Conservation (phyloP, 2,888 invertebrate species). For the Volucella inflata region DNA sequence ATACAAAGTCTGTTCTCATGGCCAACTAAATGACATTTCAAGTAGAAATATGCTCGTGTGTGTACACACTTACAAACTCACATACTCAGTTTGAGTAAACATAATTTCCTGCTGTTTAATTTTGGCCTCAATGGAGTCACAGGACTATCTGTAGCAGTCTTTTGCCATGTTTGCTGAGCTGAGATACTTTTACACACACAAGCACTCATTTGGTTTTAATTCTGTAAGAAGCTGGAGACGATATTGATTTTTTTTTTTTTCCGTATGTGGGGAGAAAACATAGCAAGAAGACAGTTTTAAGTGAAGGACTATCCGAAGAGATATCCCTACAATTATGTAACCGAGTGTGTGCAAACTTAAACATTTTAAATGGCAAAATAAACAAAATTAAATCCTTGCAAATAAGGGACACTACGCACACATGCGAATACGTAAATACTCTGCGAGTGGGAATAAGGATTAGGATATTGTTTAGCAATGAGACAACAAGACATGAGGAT, state of each 20-base stretch:
- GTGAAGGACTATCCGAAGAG: too few species aligned
- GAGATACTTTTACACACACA: neutral
- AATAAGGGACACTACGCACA: constrained; percentile 11
- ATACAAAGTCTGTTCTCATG: neutral
- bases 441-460: constrained; percentile 25
- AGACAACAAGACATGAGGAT: neutral
- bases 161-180: neutral
- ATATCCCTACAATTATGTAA: too few species aligned
- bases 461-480: neutral
- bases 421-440: constrained; percentile 11
- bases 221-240: constrained; percentile 3
- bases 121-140: constrained; percentile 36
- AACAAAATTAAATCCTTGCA: constrained; percentile 26
- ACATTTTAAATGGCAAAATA: constrained; percentile 16
- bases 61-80: neutral
- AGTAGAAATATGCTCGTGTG: neutral
- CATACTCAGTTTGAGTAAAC: constrained; percentile 56
- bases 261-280: neutral
- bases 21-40: constrained; percentile 31
- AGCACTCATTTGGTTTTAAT: neutral
- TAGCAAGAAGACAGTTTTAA: neutral
- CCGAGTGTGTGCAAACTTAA: neutral
- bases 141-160: neutral
- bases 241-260: constrained; percentile 28
- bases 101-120: constrained; percentile 72